Evolutionary conservation across 2,797 vertebrate species (phyloP).

Genomic region (Pipistrellus nathusii): DNA sequence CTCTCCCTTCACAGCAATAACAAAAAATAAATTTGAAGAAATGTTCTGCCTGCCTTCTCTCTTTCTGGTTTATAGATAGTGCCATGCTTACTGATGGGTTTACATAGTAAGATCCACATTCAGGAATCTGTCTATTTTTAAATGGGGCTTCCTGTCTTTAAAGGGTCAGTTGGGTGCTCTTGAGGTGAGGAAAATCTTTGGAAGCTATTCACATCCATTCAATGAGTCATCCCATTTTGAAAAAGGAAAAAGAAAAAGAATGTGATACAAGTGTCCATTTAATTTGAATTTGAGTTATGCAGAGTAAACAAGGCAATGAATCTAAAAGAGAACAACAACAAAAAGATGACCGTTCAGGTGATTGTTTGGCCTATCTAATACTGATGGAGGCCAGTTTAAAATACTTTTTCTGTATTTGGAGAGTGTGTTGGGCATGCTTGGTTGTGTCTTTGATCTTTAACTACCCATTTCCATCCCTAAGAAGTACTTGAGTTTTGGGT

Average conservation of each 20-base stretch:
- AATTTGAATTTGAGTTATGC: conserved; percentile 63
- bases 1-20: conserved; percentile 76
- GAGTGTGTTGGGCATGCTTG: not conserved
- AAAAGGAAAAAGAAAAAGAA: not conserved
- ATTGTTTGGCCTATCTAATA: not conserved
- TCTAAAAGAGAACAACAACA: not conserved
- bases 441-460: not conserved
- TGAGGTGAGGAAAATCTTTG: conserved; percentile 55
- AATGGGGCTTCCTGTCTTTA: conserved; percentile 66
- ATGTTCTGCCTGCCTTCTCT: conserved; percentile 51
- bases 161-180: conserved; percentile 65
- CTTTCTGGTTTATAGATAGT: conserved; percentile 65
- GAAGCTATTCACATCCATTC: conserved; percentile 52
- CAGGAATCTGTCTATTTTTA: conserved; percentile 57
- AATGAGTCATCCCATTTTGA: conserved; percentile 60
- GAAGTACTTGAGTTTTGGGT: not conserved
- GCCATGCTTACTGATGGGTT: conserved; percentile 56
- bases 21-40: conserved; percentile 74
- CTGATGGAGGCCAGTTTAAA: not conserved
- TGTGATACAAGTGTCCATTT: conserved; percentile 47
- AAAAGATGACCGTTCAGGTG: not conserved
- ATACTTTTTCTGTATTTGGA: not conserved
- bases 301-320: conserved; percentile 64
- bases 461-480: not conserved
- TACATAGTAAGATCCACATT: conserved; percentile 58